Evolutionary conservation across 2,888 invertebrate genomes (phyloP).

Genomic region (Eudasyphora cyanicolor): DNA sequence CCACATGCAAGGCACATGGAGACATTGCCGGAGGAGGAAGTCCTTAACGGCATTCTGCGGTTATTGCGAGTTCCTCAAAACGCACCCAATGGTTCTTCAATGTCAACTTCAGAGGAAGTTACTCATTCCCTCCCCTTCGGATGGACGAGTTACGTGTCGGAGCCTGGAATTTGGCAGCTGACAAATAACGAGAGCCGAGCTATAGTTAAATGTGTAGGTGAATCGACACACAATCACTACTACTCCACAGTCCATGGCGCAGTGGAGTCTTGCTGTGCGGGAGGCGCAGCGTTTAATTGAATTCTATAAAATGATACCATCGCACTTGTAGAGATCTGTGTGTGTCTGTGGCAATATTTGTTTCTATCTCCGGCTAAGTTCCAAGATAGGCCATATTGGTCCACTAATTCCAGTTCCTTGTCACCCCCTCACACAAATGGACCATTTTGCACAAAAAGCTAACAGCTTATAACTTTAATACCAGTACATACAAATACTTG

Average conservation of each 20-base stretch:
- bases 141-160: slow-evolving; percentile 82
- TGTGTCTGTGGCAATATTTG: too few species aligned
- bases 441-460: too few species aligned
- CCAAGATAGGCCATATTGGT: too few species aligned
- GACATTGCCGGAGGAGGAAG: slow-evolving; percentile 54
- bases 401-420: too few species aligned
- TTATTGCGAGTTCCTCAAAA: slow-evolving; percentile 57
- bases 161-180: slow-evolving; percentile 82
- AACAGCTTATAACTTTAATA: too few species aligned
- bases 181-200: slow-evolving; percentile 77
- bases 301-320: slow-evolving; percentile 70
- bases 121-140: slow-evolving; percentile 83
- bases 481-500: too few species aligned
- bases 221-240: slow-evolving; percentile 84
- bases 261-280: slow-evolving; percentile 86
- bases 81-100: slow-evolving; percentile 84
- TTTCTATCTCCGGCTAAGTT: too few species aligned
- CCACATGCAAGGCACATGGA: slow-evolving; percentile 67
- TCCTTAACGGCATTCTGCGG: slow-evolving; percentile 57
- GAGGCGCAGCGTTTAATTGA: slow-evolving; percentile 84
- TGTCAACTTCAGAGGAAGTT: slow-evolving; percentile 84
- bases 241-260: slow-evolving; percentile 88
- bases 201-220: slow-evolving; percentile 85
- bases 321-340: slow-evolving; percentile 71
- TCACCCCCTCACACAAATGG: too few species aligned